Percentiles rank a stretch among this genome's conserved stretches.
Evolutionary conservation across 2,113 vertebrate genomes (phyloP).

Genomic region (Aix galericulata): DNA sequence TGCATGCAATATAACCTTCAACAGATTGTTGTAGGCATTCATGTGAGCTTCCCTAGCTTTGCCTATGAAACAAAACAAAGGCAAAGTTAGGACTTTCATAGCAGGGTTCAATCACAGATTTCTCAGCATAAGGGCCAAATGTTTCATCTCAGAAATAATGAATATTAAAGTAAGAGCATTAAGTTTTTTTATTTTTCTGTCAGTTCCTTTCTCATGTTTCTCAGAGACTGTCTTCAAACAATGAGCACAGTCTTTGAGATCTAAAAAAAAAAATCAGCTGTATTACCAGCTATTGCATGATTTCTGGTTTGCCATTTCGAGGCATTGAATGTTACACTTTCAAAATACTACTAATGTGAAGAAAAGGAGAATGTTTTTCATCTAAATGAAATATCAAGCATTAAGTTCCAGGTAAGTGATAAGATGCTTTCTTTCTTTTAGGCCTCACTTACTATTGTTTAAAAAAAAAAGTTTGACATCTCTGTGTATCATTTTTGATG

Average conservation of each 20-base stretch:
- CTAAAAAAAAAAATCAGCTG: background rate
- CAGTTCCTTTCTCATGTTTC: background rate
- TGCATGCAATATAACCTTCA: background rate
- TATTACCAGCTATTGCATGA: background rate
- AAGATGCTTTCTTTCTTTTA: background rate
- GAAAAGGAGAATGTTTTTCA: background rate
- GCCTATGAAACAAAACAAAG: background rate
- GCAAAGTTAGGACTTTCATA: background rate
- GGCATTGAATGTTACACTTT: background rate
- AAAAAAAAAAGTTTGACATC: background rate
- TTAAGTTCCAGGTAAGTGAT: background rate
- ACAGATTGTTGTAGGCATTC: background rate
- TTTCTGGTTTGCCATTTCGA: conserved; percentile 16
- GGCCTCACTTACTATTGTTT: background rate
- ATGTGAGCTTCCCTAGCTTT: background rate
- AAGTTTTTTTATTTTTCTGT: background rate
- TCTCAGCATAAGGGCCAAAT: background rate
- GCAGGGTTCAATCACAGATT: background rate
- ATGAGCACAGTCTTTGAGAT: background rate
- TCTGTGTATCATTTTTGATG: background rate
- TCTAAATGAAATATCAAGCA: background rate
- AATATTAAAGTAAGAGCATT: background rate
- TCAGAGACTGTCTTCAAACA: background rate
- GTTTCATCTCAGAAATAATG: background rate
- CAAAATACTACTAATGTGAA: background rate